These are phyloP conservation scores for Lasioglossum albipes DNA, from an alignment of 1,140 invertebrate genomes.

Conservation along the genomic window DNA sequence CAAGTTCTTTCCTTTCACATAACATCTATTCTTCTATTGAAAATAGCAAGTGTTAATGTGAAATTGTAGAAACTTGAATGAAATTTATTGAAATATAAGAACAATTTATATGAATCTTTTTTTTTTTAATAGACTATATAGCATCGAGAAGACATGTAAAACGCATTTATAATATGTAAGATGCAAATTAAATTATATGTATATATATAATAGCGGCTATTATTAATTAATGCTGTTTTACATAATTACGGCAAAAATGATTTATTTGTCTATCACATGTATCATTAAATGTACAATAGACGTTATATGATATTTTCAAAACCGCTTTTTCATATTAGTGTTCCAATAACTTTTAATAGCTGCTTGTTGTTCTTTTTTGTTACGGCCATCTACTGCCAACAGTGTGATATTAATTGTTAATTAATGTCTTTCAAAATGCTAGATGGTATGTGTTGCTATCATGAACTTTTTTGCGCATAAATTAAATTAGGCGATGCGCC, in stretches of 20 bases:
- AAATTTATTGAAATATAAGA: constrained; percentile 32
- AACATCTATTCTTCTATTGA: neutral
- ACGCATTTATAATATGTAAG: constrained; percentile 61
- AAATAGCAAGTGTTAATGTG: neutral
- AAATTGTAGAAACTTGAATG: constrained; percentile 7
- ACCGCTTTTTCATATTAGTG: constrained; percentile 9
- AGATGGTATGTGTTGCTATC: too few relatives aligned
- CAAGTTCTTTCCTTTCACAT: neutral
- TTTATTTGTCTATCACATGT: constrained; percentile 48
- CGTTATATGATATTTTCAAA: constrained; percentile 30
- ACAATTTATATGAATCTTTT: constrained; percentile 14
- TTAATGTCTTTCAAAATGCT: too few relatives aligned
- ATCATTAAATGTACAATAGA: constrained; percentile 37
- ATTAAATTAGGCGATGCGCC: too few relatives aligned
- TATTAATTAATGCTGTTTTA: constrained; percentile 59
- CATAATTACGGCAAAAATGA: constrained; percentile 30
- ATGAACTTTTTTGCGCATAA: too few relatives aligned
- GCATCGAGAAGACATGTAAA: constrained; percentile 44
- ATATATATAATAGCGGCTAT: constrained; percentile 44
- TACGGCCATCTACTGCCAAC: too few relatives aligned
- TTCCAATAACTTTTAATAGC: neutral
- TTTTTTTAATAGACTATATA: constrained; percentile 43
- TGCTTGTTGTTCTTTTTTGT: too few relatives aligned
- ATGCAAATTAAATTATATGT: constrained; percentile 60
- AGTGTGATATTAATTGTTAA: too few relatives aligned